Base-by-base conservation (phyloP, 2,888 invertebrate genomes). In the Neocrepidodera transversa region DNA sequence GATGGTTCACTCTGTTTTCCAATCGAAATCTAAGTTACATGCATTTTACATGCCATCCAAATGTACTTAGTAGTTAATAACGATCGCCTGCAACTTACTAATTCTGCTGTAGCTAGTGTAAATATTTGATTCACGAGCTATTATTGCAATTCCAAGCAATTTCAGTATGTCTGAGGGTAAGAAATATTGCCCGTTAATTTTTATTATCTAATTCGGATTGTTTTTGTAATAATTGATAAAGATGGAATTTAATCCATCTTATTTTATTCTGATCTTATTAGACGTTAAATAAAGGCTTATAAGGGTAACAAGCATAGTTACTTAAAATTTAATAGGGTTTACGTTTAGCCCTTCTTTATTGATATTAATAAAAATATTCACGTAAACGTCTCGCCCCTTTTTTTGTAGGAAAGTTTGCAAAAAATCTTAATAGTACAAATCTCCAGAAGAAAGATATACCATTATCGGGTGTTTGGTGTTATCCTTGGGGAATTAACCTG, bases 351-450 rank as follows among this genome's bases (percentile, higher is more conserved):
- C 40, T 51, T 51, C 36, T 17, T 7, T 4, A 16, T 50, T 20
- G 8, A 11, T 40, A 28, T 51, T 38, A 18, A 23, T 50, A 16
- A 6, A 16, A 42, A 42, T 13, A 23, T 20, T 23, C n/a, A n/a
- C n/a, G n/a, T n/a, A n/a, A n/a, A n/a, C n/a, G n/a, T n/a, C n/a
- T n/a, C 50, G 17, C 50, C 56, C 52, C 47, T 26, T 38, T 28
- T n/a, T n/a, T n/a, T n/a, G 32, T 30, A 28, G 16, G 40, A 55
- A 43, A 43, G 49, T 48, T n/a, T n/a, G 50, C 45, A 45, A 48
- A 47, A 58, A 58, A 58, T 58, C 51, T 58, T 43, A 60, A 55
- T 50, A 55, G 50, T 60, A 55, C 55, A 60, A 60, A 58, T 58
- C 58, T 58, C 50, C 38, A 36, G 48, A 23, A 58, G 51, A 58